These are phyloP conservation scores for Trichonephila inaurata DNA, from an alignment of 1,140 invertebrate genomes.

Conservation along the genomic window DNA sequence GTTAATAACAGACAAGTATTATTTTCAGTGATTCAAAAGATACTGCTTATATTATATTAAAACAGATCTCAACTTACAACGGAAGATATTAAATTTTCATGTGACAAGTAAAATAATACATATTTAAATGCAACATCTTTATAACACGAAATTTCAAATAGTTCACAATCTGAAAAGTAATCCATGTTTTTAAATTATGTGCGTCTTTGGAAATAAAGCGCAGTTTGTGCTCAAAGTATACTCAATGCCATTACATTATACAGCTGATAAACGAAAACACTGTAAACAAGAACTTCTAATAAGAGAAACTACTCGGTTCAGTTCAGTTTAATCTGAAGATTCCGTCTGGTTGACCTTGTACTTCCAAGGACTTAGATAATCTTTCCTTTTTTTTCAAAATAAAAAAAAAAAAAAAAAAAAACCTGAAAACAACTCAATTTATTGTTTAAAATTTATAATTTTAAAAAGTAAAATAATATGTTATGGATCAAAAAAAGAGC, in stretches of 20 bases:
- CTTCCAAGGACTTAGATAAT: too few relatives aligned
- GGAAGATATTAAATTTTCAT: slow-evolving; percentile 7
- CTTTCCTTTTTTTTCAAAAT: too few relatives aligned
- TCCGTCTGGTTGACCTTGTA: too few relatives aligned
- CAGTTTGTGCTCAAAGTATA: neutral
- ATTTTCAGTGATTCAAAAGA: too few relatives aligned
- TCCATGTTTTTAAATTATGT: slow-evolving; percentile 20
- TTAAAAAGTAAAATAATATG: too few relatives aligned
- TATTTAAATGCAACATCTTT: neutral
- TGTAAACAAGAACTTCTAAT: slow-evolving; percentile 3
- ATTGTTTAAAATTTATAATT: too few relatives aligned
- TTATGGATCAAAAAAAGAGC: too few relatives aligned
- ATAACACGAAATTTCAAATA: neutral
- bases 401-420: too few relatives aligned
- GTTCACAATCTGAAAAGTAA: neutral
- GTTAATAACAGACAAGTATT: too few relatives aligned
- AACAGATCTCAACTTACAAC: neutral
- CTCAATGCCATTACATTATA: neutral
- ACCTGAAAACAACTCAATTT: too few relatives aligned
- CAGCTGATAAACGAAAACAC: neutral
- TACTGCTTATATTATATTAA: neutral
- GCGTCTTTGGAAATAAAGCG: neutral
- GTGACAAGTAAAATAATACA: neutral
- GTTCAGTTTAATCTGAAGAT: neutral
- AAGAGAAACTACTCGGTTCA: neutral